phyloP scores from a whole-genome alignment of 2,888 invertebrate genomes.

The Ochlodes sylvanus region DNA sequence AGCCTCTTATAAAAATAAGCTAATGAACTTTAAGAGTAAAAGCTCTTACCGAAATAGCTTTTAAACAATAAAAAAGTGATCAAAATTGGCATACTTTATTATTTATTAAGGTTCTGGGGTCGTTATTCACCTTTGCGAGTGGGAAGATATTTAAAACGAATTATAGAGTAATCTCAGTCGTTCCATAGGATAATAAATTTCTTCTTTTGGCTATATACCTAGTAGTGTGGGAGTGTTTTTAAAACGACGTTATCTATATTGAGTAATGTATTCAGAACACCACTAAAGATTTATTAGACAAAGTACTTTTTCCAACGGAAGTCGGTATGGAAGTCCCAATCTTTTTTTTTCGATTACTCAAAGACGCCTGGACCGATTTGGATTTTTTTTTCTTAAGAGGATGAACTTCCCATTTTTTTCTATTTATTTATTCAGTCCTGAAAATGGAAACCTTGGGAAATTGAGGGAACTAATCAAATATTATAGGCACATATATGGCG shows the following conservation, averaged over 20 bases:
- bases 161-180: conserved; percentile 69
- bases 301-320: too few species aligned
- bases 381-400: too few species aligned
- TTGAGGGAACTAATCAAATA: too few species aligned
- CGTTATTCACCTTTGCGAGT: conserved; percentile 76
- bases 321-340: too few species aligned
- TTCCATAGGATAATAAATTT: conserved; percentile 18
- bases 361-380: too few species aligned
- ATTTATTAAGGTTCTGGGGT: conserved; percentile 42
- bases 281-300: too few species aligned
- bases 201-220: conserved; percentile 1
- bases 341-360: too few species aligned
- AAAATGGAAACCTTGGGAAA: too few species aligned
- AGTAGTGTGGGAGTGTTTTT: background rate
- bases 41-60: conserved; percentile 31
- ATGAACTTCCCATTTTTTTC: too few species aligned
- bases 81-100: conserved; percentile 49
- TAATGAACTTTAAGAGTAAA: conserved; percentile 19
- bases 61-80: conserved; percentile 46
- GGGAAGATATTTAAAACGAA: conserved; percentile 72
- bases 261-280: too few species aligned
- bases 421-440: too few species aligned
- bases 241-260: background rate
- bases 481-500: too few species aligned
- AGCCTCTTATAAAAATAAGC: conserved; percentile 26